Conservation (phyloP, 2,113 vertebrate species). For the Terrapene triunguis region DNA sequence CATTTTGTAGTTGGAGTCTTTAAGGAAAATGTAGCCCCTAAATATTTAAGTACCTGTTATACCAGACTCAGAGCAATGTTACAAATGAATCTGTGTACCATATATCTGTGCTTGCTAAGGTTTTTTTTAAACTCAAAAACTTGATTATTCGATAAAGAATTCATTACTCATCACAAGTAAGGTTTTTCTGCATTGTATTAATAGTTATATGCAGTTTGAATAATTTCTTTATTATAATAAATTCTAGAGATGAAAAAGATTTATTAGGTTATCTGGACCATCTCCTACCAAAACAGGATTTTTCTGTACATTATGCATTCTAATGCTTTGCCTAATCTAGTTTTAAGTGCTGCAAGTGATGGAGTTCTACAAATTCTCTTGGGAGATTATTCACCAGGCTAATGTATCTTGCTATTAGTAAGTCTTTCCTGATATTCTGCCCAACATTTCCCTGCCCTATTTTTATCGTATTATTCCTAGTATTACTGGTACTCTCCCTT, state of each 20-base stretch:
- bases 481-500: neutral
- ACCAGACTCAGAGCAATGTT: neutral
- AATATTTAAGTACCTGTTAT: constrained; percentile 7
- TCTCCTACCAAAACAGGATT: neutral
- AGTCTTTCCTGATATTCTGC: neutral
- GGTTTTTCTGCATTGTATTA: neutral
- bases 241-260: neutral
- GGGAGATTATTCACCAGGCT: neutral
- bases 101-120: rapidly evolving
- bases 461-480: neutral
- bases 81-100: neutral
- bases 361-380: neutral
- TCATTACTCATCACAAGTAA: neutral
- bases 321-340: neutral
- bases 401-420: neutral
- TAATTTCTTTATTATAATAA: constrained; percentile 8
- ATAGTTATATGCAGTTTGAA: neutral
- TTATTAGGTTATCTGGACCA: constrained; percentile 5
- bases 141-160: neutral
- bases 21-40: constrained; percentile 37
- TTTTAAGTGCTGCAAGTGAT: neutral
- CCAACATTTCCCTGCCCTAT: neutral
- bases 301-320: neutral
- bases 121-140: neutral
- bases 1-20: neutral